phyloP scores from a whole-genome alignment of 2,113 vertebrate genomes.

The Sinocyclocheilus rhinocerous region DNA sequence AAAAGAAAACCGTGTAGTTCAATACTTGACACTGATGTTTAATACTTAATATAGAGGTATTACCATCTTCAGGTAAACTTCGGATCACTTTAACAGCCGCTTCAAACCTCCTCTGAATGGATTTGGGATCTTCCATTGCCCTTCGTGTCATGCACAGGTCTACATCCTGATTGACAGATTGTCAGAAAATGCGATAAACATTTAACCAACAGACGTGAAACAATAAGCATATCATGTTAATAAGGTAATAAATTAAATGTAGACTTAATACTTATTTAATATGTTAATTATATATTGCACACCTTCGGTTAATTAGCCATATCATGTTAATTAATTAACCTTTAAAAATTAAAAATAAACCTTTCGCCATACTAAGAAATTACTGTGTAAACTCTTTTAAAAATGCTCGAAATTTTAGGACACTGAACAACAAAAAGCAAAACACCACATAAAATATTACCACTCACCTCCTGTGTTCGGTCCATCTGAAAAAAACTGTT shows the following conservation, averaged over 20 bases:
- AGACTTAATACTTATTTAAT: neutral
- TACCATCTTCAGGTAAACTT: conserved; percentile 91
- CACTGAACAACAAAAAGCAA: neutral
- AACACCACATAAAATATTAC: neutral
- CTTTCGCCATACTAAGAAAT: neutral
- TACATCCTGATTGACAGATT: neutral
- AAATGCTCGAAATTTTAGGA: neutral
- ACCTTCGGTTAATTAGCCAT: neutral
- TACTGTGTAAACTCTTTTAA: neutral
- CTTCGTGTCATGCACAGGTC: neutral
- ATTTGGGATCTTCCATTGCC: conserved; percentile 80
- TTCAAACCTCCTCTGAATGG: conserved; percentile 84
- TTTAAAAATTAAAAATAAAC: neutral
- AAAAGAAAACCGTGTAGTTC: neutral
- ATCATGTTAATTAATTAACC: neutral
- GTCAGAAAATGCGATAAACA: neutral
- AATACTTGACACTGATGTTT: neutral
- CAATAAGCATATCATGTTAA: neutral
- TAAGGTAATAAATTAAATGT: neutral
- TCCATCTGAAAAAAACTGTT: neutral
- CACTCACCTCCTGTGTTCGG: conserved; percentile 18
- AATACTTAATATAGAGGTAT: conserved; percentile 30
- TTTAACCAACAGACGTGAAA: neutral
- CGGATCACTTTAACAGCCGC: conserved; percentile 91
- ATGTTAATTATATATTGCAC: neutral